These are phyloP conservation scores for Drosophila mulleri DNA, from an alignment of 2,888 invertebrate species.

Conservation along the genomic window DNA sequence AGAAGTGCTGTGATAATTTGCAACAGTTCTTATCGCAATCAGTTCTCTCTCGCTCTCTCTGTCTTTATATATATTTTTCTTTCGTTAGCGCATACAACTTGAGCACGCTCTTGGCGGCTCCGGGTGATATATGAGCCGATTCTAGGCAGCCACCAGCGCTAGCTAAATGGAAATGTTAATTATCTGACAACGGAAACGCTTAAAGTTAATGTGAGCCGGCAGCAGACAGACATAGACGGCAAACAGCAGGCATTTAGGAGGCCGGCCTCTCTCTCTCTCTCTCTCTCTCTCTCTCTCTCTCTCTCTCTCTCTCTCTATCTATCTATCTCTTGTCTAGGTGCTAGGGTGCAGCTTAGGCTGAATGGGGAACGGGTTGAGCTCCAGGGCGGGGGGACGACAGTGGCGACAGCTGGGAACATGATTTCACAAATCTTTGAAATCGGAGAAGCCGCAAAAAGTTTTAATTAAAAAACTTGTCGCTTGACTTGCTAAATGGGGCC, in stretches of 20 bases:
- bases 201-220: constrained; percentile 45
- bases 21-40: constrained; percentile 48
- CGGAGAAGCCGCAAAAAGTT: constrained; percentile 67
- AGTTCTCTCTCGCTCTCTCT: constrained; percentile 7
- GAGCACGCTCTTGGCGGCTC: constrained; percentile 24
- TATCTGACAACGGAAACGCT: constrained; percentile 73
- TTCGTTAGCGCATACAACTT: constrained; percentile 28
- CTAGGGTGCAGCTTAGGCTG: constrained; percentile 33
- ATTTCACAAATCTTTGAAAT: constrained; percentile 73
- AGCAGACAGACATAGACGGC: constrained; percentile 38
- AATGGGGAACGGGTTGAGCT: constrained; percentile 17
- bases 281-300: not conserved
- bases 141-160: constrained; percentile 4
- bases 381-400: not conserved
- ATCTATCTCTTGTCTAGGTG: constrained; percentile 1
- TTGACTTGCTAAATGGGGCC: constrained; percentile 44
- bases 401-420: constrained; percentile 56
- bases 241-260: constrained; percentile 37
- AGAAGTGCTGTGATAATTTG: constrained; percentile 49
- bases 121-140: constrained; percentile 49
- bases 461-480: constrained; percentile 78
- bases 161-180: constrained; percentile 75
- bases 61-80: not conserved
- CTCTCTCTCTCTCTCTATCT: too few species aligned
- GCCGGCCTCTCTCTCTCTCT: constrained; percentile 31